Conservation (phyloP, 2,113 vertebrate genomes). For the Dendropsophus ebraccatus region DNA sequence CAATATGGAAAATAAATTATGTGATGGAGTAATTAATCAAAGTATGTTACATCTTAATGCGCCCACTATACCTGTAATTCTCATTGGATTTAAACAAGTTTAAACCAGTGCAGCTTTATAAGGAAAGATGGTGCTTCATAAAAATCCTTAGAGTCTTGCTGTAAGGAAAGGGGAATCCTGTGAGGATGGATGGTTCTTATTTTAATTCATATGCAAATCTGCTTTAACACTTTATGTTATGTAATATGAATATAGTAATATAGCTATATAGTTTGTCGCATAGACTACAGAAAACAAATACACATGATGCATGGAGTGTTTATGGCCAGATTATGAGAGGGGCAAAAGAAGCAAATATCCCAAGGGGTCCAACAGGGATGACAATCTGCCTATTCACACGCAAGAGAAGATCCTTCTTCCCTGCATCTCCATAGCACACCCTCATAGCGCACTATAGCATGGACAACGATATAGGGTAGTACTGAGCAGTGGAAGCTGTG, state of each 20-base stretch:
- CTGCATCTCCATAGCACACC: too few relatives aligned
- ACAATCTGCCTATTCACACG: too few relatives aligned
- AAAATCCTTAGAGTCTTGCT: constrained; percentile 6
- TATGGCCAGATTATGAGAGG: too few relatives aligned
- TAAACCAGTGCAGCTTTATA: constrained; percentile 11
- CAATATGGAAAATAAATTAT: constrained; percentile 25
- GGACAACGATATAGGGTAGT: too few relatives aligned
- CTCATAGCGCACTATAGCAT: too few relatives aligned
- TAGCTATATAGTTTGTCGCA: not conserved
- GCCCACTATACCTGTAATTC: constrained; percentile 5
- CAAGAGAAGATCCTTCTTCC: too few relatives aligned
- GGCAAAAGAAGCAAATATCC: too few relatives aligned
- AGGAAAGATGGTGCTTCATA: not conserved
- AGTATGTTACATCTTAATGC: constrained; percentile 22
- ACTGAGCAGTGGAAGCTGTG: too few relatives aligned
- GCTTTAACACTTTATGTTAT: not conserved
- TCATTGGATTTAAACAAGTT: constrained; percentile 13
- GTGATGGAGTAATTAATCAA: constrained; percentile 25
- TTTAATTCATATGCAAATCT: not conserved
- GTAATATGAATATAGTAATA: not conserved
- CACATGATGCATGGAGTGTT: not conserved
- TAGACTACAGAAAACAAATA: not conserved
- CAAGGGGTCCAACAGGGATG: too few relatives aligned
- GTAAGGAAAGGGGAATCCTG: not conserved
- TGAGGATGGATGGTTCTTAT: not conserved